phyloP scores from a whole-genome alignment of 2,797 vertebrate genomes.

The Hypotaenidia okinawae region DNA sequence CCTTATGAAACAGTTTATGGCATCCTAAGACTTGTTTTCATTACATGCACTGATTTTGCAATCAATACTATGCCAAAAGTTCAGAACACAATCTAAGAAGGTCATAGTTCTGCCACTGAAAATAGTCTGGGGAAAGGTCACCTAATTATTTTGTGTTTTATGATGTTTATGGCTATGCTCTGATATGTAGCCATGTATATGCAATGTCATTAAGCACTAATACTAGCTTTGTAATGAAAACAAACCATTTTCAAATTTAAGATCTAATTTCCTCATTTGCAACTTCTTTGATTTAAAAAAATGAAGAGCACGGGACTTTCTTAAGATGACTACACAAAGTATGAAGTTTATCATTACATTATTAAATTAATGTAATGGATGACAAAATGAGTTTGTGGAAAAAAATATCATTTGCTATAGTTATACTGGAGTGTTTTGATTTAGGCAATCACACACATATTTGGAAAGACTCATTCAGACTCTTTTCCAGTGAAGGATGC shows the following conservation, averaged over 20 bases:
- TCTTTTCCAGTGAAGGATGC: neutral
- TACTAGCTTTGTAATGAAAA: slow-evolving; percentile 67
- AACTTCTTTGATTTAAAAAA: slow-evolving; percentile 65
- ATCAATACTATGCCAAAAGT: slow-evolving; percentile 51
- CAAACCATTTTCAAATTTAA: slow-evolving; percentile 65
- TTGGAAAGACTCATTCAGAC: neutral
- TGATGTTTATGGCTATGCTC: slow-evolving; percentile 54
- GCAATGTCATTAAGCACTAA: slow-evolving; percentile 65
- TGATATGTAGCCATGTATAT: slow-evolving; percentile 29
- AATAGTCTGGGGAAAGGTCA: slow-evolving; percentile 69
- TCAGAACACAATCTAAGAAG: slow-evolving; percentile 61
- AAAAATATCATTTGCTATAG: slow-evolving; percentile 46
- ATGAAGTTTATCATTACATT: slow-evolving; percentile 45
- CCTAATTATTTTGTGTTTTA: slow-evolving; percentile 58
- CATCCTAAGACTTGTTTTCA: slow-evolving; percentile 45
- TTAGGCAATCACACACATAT: slow-evolving; percentile 17
- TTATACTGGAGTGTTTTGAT: slow-evolving; percentile 39
- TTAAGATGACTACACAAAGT: slow-evolving; percentile 36
- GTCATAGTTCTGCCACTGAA: slow-evolving; percentile 59
- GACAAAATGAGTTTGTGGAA: slow-evolving; percentile 33
- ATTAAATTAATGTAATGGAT: slow-evolving; percentile 49
- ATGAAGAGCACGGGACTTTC: neutral
- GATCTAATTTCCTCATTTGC: slow-evolving; percentile 64
- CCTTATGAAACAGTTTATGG: slow-evolving; percentile 64
- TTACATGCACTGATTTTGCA: slow-evolving; percentile 63